Evolutionary conservation across 2,888 invertebrate genomes (phyloP), one percentile per base, ranked within the genome.

Genomic region (Tyria jacobaeae): DNA sequence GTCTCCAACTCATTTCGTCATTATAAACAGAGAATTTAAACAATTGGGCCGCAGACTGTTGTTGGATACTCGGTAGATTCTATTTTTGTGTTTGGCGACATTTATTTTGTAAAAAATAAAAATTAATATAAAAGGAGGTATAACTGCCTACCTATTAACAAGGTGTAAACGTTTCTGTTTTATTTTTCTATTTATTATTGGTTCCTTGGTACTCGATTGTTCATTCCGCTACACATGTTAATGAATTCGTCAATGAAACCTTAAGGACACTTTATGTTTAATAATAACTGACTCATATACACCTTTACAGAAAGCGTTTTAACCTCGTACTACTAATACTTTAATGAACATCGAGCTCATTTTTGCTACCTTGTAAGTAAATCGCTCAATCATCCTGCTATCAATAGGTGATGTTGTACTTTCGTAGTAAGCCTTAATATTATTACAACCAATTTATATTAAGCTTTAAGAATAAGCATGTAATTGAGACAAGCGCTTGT

Each of bases 361-460:
- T 72, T 56, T 53, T 63, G 55, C 21, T 25, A 41, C 50, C 52
- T 75, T 68, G 62, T 62, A 58, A 66, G 69, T 59, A 73, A 75
- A 64, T 15, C 31, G 73, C 66, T 47, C 2, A 12, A 49, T 73
- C 73, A 75, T 41, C 41, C 27, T 59, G 65, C 68, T 37, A 37
- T 58, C 60, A 61, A 51, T 52, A 55, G 54, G 34, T 35, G 9
- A 35, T 50, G 59, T 59, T 56, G 35, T 66, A 64, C 51, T 62
- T 60, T 66, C 48, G 52, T 41, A 34, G 47, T 21, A 15, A 49
- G 37, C 14, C 27, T 4, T 7, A n/a, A 15, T 4, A 53, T 27
- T 53, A n/a, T 1, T 12, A 1, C n/a, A 54, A 54, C 17, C 7
- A 44, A 17, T 21, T 31, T 4, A 31, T 31, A 44, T 39, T 3